Evolutionary conservation across 2,797 vertebrate species (phyloP), one percentile per base, ranked within the genome.

Genomic region (Parauchenoglanis ngamensis): DNA sequence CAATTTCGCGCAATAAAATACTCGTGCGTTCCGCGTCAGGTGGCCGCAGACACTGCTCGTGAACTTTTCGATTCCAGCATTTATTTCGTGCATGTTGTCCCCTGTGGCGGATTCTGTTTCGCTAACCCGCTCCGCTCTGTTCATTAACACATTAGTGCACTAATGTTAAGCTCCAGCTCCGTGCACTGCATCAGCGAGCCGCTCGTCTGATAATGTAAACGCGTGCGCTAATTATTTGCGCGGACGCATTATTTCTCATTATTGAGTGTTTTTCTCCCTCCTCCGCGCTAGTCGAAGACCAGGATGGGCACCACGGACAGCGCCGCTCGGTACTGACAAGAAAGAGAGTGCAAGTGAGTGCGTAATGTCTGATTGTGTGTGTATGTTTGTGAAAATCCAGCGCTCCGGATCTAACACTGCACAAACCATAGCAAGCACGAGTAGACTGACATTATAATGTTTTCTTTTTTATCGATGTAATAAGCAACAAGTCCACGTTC

Each of bases 251-350:
- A 54, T 75, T 75, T 63, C 44, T 63, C 15, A 7, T 44, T 23
- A 25, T n/a, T 49, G 1, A 40, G 5, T 1, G 35, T 8, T 21
- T 68, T 10, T 28, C 77, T 13, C 85, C 87, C 82, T 52, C 85
- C 86, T 75, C 19, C 44, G 21, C 61, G 44, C 70, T 52, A 67
- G 40, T 31, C 15, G 65, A 81, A 56, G 13, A 77, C 52, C 75
- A 70, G 77, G 44, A 82, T 85, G 89, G 86, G 90, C 89, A 90
- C 90, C 89, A 87, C 86, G 89, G 89, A 91, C 90, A 91, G 89
- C 90, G 81, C 86, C 87, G 76, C 86, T 80, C 67, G 44, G 40
- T 86, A 86, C 70, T 35, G 46, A 49, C 61, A 19, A 19, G 40
- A 67, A 52, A 67, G 25, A 31, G 17, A 59, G 11, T 49, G 23